Conservation (phyloP, 1,140 invertebrate species). For the Thaumatotibia leucotreta region DNA sequence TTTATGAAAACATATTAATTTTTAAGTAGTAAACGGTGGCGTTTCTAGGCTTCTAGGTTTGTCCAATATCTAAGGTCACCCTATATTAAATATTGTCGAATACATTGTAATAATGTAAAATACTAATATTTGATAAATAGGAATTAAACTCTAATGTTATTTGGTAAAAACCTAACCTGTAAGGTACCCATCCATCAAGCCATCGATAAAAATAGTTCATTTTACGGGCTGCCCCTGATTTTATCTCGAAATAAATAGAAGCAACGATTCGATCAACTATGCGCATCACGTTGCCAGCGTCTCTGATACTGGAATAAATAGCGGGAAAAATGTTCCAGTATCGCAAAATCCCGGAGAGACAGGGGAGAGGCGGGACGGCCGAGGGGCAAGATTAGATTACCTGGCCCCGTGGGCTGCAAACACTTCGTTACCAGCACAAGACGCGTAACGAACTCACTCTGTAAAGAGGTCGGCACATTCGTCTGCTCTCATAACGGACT, state of each 20-base stretch:
- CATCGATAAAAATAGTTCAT: too few species aligned
- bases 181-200: too few species aligned
- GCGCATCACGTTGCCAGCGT: conserved; percentile 39
- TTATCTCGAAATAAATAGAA: not conserved
- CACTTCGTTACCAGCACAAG: conserved; percentile 50
- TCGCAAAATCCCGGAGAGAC: conserved; percentile 7
- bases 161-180: too few species aligned
- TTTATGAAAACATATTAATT: too few species aligned
- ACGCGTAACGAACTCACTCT: conserved; percentile 48
- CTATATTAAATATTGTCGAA: too few species aligned
- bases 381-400: conserved; percentile 50
- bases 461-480: conserved; percentile 17
- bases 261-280: conserved; percentile 15
- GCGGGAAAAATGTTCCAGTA: conserved; percentile 47
- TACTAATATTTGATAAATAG: too few species aligned
- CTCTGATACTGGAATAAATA: conserved; percentile 58
- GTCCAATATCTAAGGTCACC: too few species aligned
- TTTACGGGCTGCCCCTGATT: not conserved
- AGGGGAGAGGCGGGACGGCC: conserved; percentile 17
- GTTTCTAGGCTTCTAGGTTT: too few species aligned
- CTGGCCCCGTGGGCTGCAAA: conserved; percentile 55
- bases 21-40: too few species aligned
- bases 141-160: too few species aligned
- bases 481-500: not conserved
- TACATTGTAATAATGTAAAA: too few species aligned